phyloP scores from a whole-genome alignment of 2,797 vertebrate genomes.

The Ataeniobius toweri region DNA sequence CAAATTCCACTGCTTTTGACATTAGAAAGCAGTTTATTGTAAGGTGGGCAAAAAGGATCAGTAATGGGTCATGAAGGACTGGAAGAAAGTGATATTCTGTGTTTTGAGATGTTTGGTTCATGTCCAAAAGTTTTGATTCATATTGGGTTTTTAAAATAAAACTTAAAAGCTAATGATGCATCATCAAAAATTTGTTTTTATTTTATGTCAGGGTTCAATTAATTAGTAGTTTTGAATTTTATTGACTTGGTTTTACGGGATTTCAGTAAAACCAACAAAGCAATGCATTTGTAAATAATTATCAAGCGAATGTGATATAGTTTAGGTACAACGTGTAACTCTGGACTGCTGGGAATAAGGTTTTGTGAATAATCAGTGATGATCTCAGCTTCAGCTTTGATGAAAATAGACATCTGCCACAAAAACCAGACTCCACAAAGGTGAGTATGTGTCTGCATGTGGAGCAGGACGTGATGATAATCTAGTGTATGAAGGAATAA shows the following conservation, averaged over 20 bases:
- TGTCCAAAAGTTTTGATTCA: neutral
- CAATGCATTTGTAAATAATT: neutral
- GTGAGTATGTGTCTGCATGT: constrained; percentile 38
- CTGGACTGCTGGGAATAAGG: constrained; percentile 12
- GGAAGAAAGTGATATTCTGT: neutral
- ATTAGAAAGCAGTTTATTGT: neutral
- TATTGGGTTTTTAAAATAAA: neutral
- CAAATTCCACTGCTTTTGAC: neutral
- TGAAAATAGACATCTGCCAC: constrained; percentile 47
- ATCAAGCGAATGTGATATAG: constrained; percentile 6
- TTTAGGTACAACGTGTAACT: constrained; percentile 5
- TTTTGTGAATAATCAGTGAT: constrained; percentile 34
- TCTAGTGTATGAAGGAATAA: constrained; percentile 82
- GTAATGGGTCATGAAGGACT: neutral
- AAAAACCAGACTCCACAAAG: constrained; percentile 31
- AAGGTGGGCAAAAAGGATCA: neutral
- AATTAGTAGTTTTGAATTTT: neutral
- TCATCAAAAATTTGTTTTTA: too few species aligned
- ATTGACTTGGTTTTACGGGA: constrained; percentile 6
- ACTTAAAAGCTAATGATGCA: too few species aligned
- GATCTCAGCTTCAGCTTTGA: constrained; percentile 33
- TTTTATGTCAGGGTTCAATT: neutral
- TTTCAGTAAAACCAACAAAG: constrained; percentile 16
- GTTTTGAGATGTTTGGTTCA: neutral
- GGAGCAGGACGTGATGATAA: constrained; percentile 59